Evolutionary conservation across 2,113 vertebrate species (phyloP), one percentile per base, ranked within the genome.

Genomic region (Malurus melanocephalus): DNA sequence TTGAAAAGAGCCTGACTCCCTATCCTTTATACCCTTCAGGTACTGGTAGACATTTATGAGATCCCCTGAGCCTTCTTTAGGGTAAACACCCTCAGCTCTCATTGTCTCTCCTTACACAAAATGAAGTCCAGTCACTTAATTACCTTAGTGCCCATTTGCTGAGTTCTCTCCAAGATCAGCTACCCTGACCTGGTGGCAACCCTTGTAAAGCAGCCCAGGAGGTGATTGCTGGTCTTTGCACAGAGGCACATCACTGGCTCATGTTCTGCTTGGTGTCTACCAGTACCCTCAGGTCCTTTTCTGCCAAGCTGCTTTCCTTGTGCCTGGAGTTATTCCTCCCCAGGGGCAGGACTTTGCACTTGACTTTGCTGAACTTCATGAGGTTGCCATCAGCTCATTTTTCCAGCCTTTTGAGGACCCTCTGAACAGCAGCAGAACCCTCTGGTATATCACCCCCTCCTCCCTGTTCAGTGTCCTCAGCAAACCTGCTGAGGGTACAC

Each of bases 1-100:
- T 1, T 0, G 0, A 42, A 33, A 42, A 33, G 9, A 67, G 5
- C 33, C 20, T 53, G 23, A 6, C 10, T 72, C 22, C 20, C 5
- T 84, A 1, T 24, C 67, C 8, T 80, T 76, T 60, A 8, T 15
- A 42, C 3, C 8, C 3, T 77, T 32, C 57, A 38, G 28, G 11
- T 48, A 24, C 46, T 75, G 16, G 7, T 55, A 55, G 19, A 42
- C 7, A 16, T 59, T 56, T 35, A 40, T 72, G 24, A 30, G 28
- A 65, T 64, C 19, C 2, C 3, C 46, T 59, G 30, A 53, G 21
- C 3, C 12, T 52, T 73, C 19, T 51, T 21, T 20, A 69, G 35
- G 16, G 27, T 55, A 40, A 61, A 72, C 8, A n/a, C n/a, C 35
- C 46, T 42, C 60, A 55, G 32, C 4, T 88, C 8, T 73, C 20